Conservation (phyloP, 1,140 invertebrate species). For the Octopus bimaculoides region DNA sequence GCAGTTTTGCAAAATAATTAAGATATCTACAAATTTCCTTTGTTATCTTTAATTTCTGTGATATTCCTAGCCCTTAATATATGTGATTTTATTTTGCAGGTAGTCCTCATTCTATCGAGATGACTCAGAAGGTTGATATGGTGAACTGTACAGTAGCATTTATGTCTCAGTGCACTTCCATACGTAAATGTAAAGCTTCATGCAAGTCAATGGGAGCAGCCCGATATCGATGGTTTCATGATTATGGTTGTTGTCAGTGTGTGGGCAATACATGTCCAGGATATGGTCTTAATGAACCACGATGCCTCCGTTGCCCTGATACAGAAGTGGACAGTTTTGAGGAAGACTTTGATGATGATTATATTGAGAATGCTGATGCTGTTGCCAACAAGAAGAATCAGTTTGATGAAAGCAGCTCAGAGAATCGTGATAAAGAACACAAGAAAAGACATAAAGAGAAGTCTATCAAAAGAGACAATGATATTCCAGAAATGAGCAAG, state of each 20-base stretch:
- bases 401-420: neutral
- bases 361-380: constrained; percentile 6
- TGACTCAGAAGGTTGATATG: constrained; percentile 46
- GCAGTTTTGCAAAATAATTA: too few species aligned
- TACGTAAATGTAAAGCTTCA: constrained; percentile 77
- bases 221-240: constrained; percentile 87
- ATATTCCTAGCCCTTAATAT: too few species aligned
- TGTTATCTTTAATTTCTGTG: too few species aligned
- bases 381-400: constrained; percentile 7
- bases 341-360: constrained; percentile 13
- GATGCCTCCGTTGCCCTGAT: constrained; percentile 30
- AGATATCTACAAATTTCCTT: too few species aligned
- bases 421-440: constrained; percentile 5
- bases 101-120: neutral
- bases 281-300: constrained; percentile 68
- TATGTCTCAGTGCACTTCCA: constrained; percentile 85
- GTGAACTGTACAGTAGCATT: constrained; percentile 92
- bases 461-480: neutral
- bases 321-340: constrained; percentile 15
- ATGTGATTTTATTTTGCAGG: too few species aligned
- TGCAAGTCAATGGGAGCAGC: constrained; percentile 76
- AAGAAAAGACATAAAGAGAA: neutral
- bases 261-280: constrained; percentile 85
- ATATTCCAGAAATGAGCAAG: neutral
- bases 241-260: constrained; percentile 88